Evolutionary conservation across 2,797 vertebrate genomes (phyloP), one percentile per base, ranked within the genome.

Genomic region (Xiphophorus birchmanni): DNA sequence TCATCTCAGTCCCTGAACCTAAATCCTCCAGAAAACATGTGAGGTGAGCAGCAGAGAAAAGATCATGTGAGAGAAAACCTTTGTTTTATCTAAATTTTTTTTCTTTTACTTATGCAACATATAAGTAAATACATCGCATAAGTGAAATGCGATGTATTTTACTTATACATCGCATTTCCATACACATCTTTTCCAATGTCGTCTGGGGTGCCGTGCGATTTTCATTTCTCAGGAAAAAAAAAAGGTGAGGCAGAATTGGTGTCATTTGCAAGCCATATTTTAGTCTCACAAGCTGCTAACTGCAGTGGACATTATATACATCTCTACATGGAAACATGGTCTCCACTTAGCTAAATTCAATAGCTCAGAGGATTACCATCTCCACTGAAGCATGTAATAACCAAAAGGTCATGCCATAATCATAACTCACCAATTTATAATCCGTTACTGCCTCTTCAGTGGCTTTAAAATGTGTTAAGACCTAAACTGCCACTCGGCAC

Each of bases 321-420:
- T 91, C 75, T 84, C 75, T 86, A 87, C 90, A 90, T 81, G 87
- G 84, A 85, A 92, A 90, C 89, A 88, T 23, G 73, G 79, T 37
- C 81, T 80, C 76, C 86, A 88, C 87, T 91, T 88, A 81, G 84
- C 80, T 87, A 86, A 88, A 93, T 85, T 91, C 85, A 89, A 77
- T 76, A 82, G 92, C 88, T 89, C 78, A 77, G 79, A 80, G 90
- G 91, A 94, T 94, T 92, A 92, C 58, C 85, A 88, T 89, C 82
- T 87, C 52, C 80, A 75, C 71, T 80, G 82, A 80, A 80, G 90
- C 87, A 84, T 89, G 80, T 86, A 89, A 94, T 91, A 90, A 90
- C 80, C 82, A 84, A 94, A 93, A 91, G 92, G 90, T 93, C 88
- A 89, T 78, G 87, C 88, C 80, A 85, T 89, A 88, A 89, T 93